Conservation (phyloP, 35 echinoderm and acorn worm genomes). For the Apostichopus californicus region DNA sequence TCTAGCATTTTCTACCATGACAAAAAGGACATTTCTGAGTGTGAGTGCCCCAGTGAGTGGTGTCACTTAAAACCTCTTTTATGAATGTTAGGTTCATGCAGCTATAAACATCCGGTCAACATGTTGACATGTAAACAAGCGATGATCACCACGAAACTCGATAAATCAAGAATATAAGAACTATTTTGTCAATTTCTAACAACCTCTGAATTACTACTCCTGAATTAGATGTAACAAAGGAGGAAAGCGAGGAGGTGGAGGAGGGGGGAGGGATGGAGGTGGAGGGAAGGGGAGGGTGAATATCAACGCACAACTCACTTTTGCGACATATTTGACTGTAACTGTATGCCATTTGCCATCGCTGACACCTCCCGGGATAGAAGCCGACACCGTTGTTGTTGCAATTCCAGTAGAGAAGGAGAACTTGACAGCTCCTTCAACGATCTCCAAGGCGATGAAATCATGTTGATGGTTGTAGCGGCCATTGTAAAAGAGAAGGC, state of each 20-base stretch:
- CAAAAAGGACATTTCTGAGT: no score
- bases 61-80: no score
- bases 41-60: no score
- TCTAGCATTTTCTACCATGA: no score
- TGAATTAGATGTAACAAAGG: no score
- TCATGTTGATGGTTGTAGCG: constrained; percentile 97
- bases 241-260: background rate
- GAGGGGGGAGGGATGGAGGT: background rate
- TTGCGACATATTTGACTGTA: constrained; percentile 70
- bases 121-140: no score
- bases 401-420: constrained; percentile 81
- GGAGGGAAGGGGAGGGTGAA: background rate
- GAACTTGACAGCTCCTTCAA: constrained; percentile 84
- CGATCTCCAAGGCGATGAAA: constrained; percentile 96
- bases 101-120: no score
- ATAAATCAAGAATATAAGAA: no score
- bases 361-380: constrained; percentile 78
- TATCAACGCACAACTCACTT: constrained; percentile 41
- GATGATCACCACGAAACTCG: no score
- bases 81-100: no score
- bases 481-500: constrained; percentile 96
- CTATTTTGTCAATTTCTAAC: no score
- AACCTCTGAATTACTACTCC: no score
- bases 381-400: constrained; percentile 82
- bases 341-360: constrained; percentile 92